A percentile compares a stretch with the other conserved stretches of the same genome.
Conservation (phyloP, 2,113 vertebrate species). For the Odontesthes bonariensis region DNA sequence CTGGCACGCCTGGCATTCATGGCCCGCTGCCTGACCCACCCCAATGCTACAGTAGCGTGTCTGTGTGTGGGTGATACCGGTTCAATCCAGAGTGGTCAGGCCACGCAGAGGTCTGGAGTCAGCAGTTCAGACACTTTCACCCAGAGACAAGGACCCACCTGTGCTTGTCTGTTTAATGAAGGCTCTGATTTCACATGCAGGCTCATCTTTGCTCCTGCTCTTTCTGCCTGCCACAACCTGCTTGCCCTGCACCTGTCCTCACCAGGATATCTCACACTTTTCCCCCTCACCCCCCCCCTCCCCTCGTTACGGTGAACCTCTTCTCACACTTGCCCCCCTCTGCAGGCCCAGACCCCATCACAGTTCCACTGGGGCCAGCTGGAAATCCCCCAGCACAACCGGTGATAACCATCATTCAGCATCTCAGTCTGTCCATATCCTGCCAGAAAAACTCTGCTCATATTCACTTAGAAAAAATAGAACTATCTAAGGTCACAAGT, state of each 20-base stretch:
- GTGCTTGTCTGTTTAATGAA: slow-evolving; percentile 69
- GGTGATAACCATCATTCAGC: slow-evolving; percentile 43
- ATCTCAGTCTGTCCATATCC: slow-evolving; percentile 34
- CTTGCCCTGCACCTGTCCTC: slow-evolving; percentile 73
- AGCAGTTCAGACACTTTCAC: slow-evolving; percentile 74
- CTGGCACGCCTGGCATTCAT: slow-evolving; percentile 36
- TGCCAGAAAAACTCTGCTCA: slow-evolving; percentile 26
- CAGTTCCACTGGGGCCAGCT: slow-evolving; percentile 42
- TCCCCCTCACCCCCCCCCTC: not conserved
- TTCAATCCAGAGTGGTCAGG: slow-evolving; percentile 67
- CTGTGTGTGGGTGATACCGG: slow-evolving; percentile 39
- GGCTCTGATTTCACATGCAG: slow-evolving; percentile 43
- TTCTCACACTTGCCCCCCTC: slow-evolving; percentile 5
- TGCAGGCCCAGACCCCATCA: slow-evolving; percentile 26
- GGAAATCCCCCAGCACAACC: slow-evolving; percentile 56
- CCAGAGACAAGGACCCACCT: slow-evolving; percentile 78
- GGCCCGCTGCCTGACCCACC: slow-evolving; percentile 35
- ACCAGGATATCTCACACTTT: slow-evolving; percentile 49
- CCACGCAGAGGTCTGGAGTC: slow-evolving; percentile 57
- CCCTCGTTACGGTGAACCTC: not conserved
- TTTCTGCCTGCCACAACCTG: slow-evolving; percentile 61
- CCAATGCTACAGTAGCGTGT: slow-evolving; percentile 18
- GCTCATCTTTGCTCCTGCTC: slow-evolving; percentile 36
- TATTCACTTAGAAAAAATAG: not conserved
- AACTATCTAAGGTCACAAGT: slow-evolving; percentile 3